A percentile compares a stretch with the other conserved stretches of the same genome.
phyloP scores from a whole-genome alignment of 2,113 vertebrate species.

The Vulpes ferrilata region DNA sequence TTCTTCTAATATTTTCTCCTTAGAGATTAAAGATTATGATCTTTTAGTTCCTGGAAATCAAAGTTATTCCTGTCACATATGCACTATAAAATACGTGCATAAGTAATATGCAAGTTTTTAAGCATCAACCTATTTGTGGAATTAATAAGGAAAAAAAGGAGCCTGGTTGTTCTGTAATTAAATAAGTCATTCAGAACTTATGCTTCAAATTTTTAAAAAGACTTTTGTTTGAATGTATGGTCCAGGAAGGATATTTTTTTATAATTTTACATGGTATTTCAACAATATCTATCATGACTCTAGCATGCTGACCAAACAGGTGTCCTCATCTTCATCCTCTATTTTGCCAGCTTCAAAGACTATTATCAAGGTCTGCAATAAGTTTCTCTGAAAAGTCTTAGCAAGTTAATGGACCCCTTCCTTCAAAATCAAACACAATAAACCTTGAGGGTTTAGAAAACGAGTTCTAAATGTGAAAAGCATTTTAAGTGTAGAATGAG shows the following conservation, averaged over 20 bases:
- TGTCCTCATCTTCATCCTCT: neutral
- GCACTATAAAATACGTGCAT: neutral
- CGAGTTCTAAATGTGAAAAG: conserved; percentile 28
- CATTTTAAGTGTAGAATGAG: conserved; percentile 5
- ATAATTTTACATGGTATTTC: neutral
- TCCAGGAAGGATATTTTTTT: neutral
- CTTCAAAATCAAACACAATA: conserved; percentile 67
- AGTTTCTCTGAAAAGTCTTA: conserved; percentile 54
- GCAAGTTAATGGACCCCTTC: conserved; percentile 58
- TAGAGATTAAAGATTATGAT: neutral
- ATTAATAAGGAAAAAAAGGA: conserved; percentile 11
- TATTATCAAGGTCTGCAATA: neutral
- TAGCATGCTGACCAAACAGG: neutral
- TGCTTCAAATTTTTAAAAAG: neutral
- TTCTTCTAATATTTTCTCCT: neutral
- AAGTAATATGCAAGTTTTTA: neutral
- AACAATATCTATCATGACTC: neutral
- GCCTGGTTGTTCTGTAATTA: neutral
- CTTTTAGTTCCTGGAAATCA: neutral
- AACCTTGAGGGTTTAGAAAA: conserved; percentile 60
- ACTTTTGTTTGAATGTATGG: neutral
- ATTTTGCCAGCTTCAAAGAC: neutral
- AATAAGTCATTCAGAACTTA: neutral
- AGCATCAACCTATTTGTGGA: neutral
- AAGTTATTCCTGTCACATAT: neutral